Evolutionary conservation across 1,140 invertebrate species (phyloP).

Genomic region (Thalassaphorura encarpata): DNA sequence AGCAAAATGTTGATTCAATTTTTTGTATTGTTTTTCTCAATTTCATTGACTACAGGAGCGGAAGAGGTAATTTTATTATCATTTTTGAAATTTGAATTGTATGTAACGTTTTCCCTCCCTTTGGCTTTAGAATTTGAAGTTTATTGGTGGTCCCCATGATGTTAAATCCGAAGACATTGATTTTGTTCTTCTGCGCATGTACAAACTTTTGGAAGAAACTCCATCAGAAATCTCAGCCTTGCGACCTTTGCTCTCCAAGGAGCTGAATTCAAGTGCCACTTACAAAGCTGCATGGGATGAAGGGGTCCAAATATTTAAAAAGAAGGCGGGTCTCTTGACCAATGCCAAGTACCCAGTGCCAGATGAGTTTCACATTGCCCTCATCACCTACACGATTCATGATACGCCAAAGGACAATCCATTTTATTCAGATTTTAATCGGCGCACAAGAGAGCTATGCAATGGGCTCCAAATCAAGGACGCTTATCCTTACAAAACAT

Average conservation of each 20-base stretch:
- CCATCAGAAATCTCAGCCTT: not conserved
- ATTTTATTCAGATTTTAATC: not conserved
- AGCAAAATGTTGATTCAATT: too few relatives aligned
- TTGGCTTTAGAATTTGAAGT: too few relatives aligned
- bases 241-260: not conserved
- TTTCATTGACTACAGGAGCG: too few relatives aligned
- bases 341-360: not conserved
- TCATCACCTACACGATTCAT: not conserved
- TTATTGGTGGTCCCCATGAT: not conserved
- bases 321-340: not conserved
- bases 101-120: too few relatives aligned
- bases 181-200: not conserved
- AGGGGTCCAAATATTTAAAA: not conserved
- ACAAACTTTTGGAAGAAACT: not conserved
- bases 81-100: too few relatives aligned
- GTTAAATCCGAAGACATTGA: not conserved
- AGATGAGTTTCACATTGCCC: slow-evolving; percentile 2
- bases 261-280: not conserved
- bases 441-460: not conserved
- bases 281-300: not conserved
- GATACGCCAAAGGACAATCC: not conserved
- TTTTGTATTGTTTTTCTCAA: too few relatives aligned
- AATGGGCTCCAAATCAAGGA: not conserved
- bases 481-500: not conserved
- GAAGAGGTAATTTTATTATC: too few relatives aligned